phyloP scores from a whole-genome alignment of 2,888 invertebrate species.

The Sepiola atlantica region DNA sequence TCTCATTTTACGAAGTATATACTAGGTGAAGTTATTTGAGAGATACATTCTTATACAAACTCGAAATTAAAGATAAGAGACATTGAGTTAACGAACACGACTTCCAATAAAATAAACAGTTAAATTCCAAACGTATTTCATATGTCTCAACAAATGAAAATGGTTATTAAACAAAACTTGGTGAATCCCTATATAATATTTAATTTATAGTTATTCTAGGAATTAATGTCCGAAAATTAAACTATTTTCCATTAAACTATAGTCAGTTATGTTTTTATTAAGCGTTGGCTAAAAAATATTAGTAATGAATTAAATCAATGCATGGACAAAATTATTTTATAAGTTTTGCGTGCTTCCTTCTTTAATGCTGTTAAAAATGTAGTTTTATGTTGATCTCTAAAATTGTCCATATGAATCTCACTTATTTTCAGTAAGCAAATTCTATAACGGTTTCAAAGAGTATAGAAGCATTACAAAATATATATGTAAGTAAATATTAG shows the following conservation, averaged over 20 bases:
- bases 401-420: not conserved
- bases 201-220: not conserved
- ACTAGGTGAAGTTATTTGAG: not conserved
- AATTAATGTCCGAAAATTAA: not conserved
- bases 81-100: not conserved
- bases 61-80: not conserved
- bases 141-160: too few species aligned
- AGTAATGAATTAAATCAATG: not conserved
- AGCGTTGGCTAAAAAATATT: not conserved
- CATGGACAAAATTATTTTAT: not conserved
- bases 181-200: not conserved
- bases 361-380: not conserved
- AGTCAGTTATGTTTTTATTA: not conserved
- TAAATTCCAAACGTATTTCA: not conserved
- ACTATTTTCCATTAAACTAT: not conserved
- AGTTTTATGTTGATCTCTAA: not conserved
- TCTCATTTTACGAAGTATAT: not conserved
- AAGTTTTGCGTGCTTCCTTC: not conserved
- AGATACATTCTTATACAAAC: not conserved
- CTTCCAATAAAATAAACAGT: not conserved
- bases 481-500: too few species aligned
- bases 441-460: not conserved
- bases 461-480: too few species aligned
- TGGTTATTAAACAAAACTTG: not conserved
- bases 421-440: not conserved